Percentiles rank a stretch among this genome's conserved stretches.
phyloP scores from a whole-genome alignment of 2,113 vertebrate genomes.

The Osmerus eperlanus region DNA sequence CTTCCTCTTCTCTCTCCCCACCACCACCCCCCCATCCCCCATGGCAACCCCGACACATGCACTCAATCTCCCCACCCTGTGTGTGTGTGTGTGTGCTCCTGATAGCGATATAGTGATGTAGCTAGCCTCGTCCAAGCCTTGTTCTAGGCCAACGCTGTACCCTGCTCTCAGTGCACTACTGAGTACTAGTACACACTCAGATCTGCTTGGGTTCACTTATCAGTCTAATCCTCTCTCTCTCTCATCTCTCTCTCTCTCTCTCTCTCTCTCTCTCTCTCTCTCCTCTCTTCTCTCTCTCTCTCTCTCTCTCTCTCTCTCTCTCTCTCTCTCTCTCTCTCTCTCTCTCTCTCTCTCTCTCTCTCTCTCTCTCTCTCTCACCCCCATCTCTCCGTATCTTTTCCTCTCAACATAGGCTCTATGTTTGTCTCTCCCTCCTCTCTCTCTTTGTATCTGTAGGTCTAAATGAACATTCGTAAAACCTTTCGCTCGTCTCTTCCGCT shows the following conservation, averaged over 20 bases:
- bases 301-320: not conserved
- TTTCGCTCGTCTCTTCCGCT: not conserved
- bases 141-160: no score
- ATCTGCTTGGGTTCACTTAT: no score
- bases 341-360: not conserved
- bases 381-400: not conserved
- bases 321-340: not conserved
- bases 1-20: not conserved
- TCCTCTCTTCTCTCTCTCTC: slow-evolving; percentile 3
- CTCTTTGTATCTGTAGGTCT: not conserved
- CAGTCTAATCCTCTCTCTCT: not conserved
- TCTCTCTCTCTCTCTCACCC: not conserved
- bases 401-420: not conserved
- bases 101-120: no score
- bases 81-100: not conserved
- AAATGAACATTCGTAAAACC: not conserved
- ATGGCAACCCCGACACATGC: slow-evolving; percentile 6
- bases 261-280: not conserved
- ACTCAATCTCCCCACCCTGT: not conserved
- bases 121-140: no score
- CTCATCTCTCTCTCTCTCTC: not conserved
- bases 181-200: no score
- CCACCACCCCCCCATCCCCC: not conserved
- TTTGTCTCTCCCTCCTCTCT: slow-evolving; percentile 11
- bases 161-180: no score